A percentile compares a stretch with the other conserved stretches of the same genome.
phyloP scores from a whole-genome alignment of 2,113 vertebrate species.

The Microtus pennsylvanicus region DNA sequence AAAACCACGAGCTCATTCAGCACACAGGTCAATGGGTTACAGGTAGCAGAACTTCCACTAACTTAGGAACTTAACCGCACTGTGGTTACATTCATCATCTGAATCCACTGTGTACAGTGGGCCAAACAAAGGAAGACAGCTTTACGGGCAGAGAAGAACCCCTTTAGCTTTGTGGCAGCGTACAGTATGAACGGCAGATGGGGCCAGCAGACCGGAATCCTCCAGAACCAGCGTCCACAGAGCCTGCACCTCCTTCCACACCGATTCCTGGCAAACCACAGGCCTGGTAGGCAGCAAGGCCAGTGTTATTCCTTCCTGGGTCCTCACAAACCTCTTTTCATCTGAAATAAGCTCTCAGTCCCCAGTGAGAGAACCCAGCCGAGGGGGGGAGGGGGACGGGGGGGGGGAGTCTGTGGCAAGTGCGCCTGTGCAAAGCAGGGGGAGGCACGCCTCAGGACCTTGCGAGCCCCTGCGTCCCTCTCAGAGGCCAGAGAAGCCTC shows the following conservation, averaged over 20 bases:
- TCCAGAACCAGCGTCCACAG: rapidly evolving
- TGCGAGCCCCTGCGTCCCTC: conserved; percentile 50
- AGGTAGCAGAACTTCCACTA: not conserved
- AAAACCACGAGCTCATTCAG: not conserved
- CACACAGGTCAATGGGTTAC: not conserved
- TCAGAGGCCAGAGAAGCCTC: conserved; percentile 73
- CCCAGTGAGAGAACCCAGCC: conserved; percentile 73
- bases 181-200: conserved; percentile 68
- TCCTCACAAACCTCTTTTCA: conserved; percentile 56
- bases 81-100: not conserved
- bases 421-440: not conserved
- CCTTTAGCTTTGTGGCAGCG: not conserved
- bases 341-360: conserved; percentile 75
- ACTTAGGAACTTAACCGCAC: not conserved
- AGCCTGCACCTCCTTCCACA: not conserved
- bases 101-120: not conserved
- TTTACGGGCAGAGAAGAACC: not conserved
- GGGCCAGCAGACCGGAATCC: conserved; percentile 60
- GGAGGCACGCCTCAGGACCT: not conserved
- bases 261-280: not conserved
- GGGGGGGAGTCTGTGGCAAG: conserved; percentile 20
- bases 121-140: not conserved
- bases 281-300: not conserved
- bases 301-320: not conserved
- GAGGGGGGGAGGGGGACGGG: too few species aligned